Percentiles rank a stretch among this genome's conserved stretches.
Conservation (phyloP, 2,113 vertebrate species). For the Nycticebus coucang region DNA sequence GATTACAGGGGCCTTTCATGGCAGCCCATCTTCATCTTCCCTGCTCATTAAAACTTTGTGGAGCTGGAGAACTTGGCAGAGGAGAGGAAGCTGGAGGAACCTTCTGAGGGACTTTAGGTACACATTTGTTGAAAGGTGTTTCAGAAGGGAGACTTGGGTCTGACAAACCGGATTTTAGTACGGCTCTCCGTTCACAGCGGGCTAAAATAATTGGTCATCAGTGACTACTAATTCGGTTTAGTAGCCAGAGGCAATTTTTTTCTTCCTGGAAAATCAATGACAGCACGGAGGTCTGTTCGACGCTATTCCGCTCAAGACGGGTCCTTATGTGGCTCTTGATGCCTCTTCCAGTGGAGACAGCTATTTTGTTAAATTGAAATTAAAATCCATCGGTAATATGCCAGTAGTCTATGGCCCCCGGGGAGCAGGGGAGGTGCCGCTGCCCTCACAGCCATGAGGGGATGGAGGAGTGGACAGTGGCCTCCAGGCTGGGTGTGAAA, state of each 20-base stretch:
- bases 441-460: neutral
- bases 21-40: constrained; percentile 80
- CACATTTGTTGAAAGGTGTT: constrained; percentile 87
- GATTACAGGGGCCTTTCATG: constrained; percentile 75
- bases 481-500: neutral
- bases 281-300: constrained; percentile 85
- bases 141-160: constrained; percentile 87
- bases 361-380: constrained; percentile 90
- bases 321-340: constrained; percentile 85
- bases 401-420: neutral
- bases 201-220: constrained; percentile 93
- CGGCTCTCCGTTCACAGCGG: constrained; percentile 85
- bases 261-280: constrained; percentile 90
- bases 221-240: constrained; percentile 92
- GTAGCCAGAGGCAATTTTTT: constrained; percentile 91
- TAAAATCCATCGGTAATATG: constrained; percentile 84
- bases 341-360: constrained; percentile 86
- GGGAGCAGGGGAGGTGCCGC: neutral
- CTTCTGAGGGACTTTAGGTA: constrained; percentile 84
- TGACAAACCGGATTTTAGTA: constrained; percentile 89
- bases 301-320: constrained; percentile 83
- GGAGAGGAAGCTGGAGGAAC: constrained; percentile 81
- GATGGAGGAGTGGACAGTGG: neutral
- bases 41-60: constrained; percentile 90
- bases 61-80: constrained; percentile 84